phyloP scores from a whole-genome alignment of 2,113 vertebrate genomes.

The Rhipidura dahli region DNA sequence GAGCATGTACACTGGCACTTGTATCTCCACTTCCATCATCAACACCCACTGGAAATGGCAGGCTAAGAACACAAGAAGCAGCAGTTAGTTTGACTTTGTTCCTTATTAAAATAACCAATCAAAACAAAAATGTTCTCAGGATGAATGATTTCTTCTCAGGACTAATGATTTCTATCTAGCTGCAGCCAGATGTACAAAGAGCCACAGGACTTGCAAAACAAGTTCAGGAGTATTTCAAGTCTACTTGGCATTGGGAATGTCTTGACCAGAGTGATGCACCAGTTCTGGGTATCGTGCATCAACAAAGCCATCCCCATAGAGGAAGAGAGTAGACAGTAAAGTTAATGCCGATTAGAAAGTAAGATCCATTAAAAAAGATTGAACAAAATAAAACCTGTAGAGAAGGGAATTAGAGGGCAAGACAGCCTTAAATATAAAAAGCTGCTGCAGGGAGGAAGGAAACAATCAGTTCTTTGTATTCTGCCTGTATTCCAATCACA shows the following conservation, averaged over 20 bases:
- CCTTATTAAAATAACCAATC: neutral
- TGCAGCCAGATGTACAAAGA: neutral
- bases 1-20: constrained; percentile 2
- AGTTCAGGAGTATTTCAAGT: neutral
- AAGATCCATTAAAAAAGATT: neutral
- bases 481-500: neutral
- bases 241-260: neutral
- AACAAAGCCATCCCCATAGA: neutral
- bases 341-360: neutral
- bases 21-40: constrained; percentile 24
- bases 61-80: constrained; percentile 68
- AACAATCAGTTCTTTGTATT: neutral
- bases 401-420: neutral
- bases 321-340: neutral
- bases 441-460: neutral
- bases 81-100: neutral
- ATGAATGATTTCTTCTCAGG: neutral
- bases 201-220: neutral
- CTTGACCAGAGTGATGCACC: neutral
- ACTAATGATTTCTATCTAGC: neutral
- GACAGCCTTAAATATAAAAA: neutral
- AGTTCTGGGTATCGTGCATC: neutral
- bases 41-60: constrained; percentile 82
- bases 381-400: neutral
- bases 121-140: neutral